Base-by-base conservation (phyloP, 2,888 invertebrate species). In the Psylliodes chrysocephalus region DNA sequence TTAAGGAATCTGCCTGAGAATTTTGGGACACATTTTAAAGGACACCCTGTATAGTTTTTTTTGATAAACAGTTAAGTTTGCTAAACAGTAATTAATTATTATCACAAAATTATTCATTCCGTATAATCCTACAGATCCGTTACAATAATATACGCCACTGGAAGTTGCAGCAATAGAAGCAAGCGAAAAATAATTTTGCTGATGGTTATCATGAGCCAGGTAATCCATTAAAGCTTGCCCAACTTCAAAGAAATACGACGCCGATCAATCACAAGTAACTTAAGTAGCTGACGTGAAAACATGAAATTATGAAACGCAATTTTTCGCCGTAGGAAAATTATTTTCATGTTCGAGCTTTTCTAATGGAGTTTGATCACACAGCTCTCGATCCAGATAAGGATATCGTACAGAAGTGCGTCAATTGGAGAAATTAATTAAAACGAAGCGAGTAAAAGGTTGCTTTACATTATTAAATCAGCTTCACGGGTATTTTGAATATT, bases 271-370 rank as follows among this genome's bases (percentile, higher is more conserved):
- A 76, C 57, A 17, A 47, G 52, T 59, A 62, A 63, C 67, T 63
- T 53, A 64, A 72, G 60, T 65, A 69, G 74, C 69, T 71, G 75
- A 76, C 75, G 75, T 76, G 76, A 72, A 74, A 76, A 76, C 75
- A 75, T 69, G 73, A 66, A 71, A 73, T 70, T 72, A 68, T 61
- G 64, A 64, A 70, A 69, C 71, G 71, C 68, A 63, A 68, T 60
- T 64, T 67, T 65, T 40, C 66, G 25, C 28, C 28, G 2, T 6
- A 14, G 28, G 49, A 49, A 49, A 49, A 49, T 49, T 49, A 49
- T 49, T 49, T 49, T 49, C 49, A 30, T 49, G 49, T 28, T 49
- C 28, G 15, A 28, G 49, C 15, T 28, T 28, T 49, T 49, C 49
- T 49, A 49, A 49, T 49, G 49, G 49, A 14, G n/a, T 28, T 49